Conservation (phyloP, 2,113 vertebrate genomes). For the Ageneiosus marmoratus region DNA sequence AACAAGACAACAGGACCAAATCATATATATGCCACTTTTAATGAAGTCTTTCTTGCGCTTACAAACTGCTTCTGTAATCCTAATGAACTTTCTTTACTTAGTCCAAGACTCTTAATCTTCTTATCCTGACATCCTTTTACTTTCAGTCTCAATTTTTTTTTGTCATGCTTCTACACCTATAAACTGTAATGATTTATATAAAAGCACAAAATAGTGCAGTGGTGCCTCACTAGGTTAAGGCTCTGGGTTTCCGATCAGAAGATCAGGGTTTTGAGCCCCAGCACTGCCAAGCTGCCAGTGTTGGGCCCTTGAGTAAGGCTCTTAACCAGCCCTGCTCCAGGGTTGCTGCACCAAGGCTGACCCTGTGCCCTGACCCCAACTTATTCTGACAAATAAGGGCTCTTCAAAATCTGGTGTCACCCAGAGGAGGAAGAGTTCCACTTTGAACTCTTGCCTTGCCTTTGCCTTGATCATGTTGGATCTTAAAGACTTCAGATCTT, state of each 20-base stretch:
- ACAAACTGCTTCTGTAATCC: not conserved
- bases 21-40: not conserved
- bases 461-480: not conserved
- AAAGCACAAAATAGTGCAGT: too few species aligned
- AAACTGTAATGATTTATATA: not conserved
- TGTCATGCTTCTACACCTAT: not conserved
- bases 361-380: too few species aligned
- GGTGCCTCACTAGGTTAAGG: too few species aligned
- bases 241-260: too few species aligned
- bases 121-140: not conserved
- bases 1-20: constrained; percentile 21
- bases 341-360: too few species aligned
- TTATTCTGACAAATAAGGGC: too few species aligned
- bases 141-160: not conserved
- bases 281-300: too few species aligned
- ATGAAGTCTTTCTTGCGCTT: not conserved
- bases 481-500: not conserved
- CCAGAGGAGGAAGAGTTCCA: not conserved
- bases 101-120: not conserved
- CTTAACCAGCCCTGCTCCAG: too few species aligned
- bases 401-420: too few species aligned
- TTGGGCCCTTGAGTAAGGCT: too few species aligned
- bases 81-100: not conserved
- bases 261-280: too few species aligned
- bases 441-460: not conserved